These are phyloP conservation scores for Platyscelio sp. DNA, from an alignment of 2,888 invertebrate species.

Conservation along the genomic window DNA sequence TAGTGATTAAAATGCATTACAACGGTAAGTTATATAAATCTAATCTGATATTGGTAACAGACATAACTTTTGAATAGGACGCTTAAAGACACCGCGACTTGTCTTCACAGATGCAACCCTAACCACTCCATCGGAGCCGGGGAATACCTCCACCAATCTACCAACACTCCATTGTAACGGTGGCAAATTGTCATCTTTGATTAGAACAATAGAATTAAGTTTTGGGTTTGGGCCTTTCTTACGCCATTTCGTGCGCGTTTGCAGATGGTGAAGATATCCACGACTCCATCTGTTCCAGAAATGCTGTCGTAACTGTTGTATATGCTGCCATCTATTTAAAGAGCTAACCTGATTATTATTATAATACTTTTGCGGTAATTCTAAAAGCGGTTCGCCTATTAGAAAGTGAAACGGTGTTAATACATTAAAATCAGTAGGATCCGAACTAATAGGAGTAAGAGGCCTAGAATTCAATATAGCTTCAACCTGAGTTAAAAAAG, in stretches of 20 bases:
- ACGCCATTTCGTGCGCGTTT: slow-evolving; percentile 11
- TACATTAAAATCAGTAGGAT: not conserved
- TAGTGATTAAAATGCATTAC: no score
- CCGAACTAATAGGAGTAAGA: slow-evolving; percentile 1
- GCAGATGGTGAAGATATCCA: slow-evolving; percentile 21
- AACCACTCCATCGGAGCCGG: not conserved
- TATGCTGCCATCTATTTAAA: slow-evolving; percentile 2
- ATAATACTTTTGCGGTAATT: not conserved
- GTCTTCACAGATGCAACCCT: not conserved
- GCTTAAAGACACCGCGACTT: not conserved
- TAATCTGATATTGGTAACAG: not conserved
- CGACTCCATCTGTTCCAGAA: slow-evolving; percentile 3
- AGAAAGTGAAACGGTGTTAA: not conserved
- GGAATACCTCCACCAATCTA: not conserved
- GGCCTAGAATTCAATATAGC: slow-evolving; percentile 10
- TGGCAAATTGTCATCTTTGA: not conserved
- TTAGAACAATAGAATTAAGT: not conserved
- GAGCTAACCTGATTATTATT: slow-evolving; percentile 65
- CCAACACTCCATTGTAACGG: not conserved
- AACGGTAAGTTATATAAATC: not conserved
- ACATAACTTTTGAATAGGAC: not conserved
- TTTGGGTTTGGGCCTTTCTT: not conserved
- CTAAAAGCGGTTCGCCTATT: not conserved
- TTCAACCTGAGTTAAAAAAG: not conserved
- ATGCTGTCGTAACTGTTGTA: not conserved